These are phyloP conservation scores for Lepidurus packardi DNA, from an alignment of 1,140 invertebrate genomes.

Conservation along the genomic window DNA sequence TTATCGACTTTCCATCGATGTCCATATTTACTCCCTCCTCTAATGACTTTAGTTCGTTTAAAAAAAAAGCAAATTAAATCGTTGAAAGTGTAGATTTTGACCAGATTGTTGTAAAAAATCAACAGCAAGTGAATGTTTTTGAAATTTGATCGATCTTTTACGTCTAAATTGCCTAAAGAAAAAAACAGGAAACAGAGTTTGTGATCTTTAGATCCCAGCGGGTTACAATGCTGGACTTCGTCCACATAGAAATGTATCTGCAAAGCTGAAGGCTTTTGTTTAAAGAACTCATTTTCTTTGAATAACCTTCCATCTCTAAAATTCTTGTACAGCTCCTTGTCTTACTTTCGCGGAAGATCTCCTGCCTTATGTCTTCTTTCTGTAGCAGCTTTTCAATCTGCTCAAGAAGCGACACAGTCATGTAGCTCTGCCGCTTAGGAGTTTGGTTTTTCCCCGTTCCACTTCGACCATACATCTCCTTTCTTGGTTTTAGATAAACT, in stretches of 20 bases:
- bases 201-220: slow-evolving; percentile 30
- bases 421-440: slow-evolving; percentile 15
- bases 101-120: slow-evolving; percentile 27
- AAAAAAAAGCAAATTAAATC: background rate
- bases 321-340: background rate
- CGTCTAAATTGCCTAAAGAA: slow-evolving; percentile 26
- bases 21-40: slow-evolving; percentile 24
- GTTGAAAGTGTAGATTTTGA: slow-evolving; percentile 28
- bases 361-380: slow-evolving; percentile 13
- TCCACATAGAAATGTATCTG: slow-evolving; percentile 31
- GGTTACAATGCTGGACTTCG: slow-evolving; percentile 29
- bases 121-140: slow-evolving; percentile 26
- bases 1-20: slow-evolving; percentile 3
- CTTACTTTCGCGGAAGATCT: background rate
- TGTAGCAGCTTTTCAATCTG: slow-evolving; percentile 24
- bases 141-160: slow-evolving; percentile 28
- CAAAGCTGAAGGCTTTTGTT: slow-evolving; percentile 23
- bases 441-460: slow-evolving; percentile 16
- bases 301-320: slow-evolving; percentile 1
- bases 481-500: background rate
- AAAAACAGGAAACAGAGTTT: slow-evolving; percentile 33
- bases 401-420: slow-evolving; percentile 11
- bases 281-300: background rate
- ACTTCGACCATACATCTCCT: background rate
- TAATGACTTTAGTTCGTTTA: slow-evolving; percentile 22